Conservation (phyloP, 2,797 vertebrate genomes). For the Ammospiza maritima region DNA sequence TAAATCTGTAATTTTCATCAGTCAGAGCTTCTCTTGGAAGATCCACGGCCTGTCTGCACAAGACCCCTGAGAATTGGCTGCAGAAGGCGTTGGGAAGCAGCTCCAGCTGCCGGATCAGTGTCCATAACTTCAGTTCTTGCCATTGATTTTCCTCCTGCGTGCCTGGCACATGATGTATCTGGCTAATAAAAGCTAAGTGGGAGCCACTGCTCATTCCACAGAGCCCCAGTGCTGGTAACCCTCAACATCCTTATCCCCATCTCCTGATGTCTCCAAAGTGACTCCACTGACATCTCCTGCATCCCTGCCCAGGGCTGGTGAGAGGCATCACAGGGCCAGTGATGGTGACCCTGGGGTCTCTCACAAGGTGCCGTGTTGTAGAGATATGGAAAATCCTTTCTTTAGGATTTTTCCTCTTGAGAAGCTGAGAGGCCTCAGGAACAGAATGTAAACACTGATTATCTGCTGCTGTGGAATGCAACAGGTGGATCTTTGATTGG, state of each 20-base stretch:
- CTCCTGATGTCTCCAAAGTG: neutral
- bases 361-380: too few species aligned
- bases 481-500: too few species aligned
- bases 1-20: neutral
- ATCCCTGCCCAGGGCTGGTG: neutral
- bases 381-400: too few species aligned
- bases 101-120: fast-evolving
- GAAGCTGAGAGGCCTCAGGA: too few species aligned
- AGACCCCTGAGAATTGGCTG: neutral
- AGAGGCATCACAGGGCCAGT: neutral
- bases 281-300: neutral
- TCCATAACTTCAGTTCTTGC: neutral
- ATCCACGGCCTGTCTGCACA: neutral
- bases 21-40: neutral
- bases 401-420: too few species aligned
- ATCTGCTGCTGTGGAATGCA: too few species aligned
- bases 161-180: neutral
- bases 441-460: too few species aligned
- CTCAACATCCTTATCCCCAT: fast-evolving
- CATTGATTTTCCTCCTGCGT: neutral
- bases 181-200: conserved; percentile 31
- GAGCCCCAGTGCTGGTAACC: neutral
- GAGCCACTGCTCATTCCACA: neutral
- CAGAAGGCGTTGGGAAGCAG: neutral
- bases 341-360: neutral